Base-by-base conservation (phyloP, 1,140 invertebrate genomes). In the Drosophila nikananu region DNA sequence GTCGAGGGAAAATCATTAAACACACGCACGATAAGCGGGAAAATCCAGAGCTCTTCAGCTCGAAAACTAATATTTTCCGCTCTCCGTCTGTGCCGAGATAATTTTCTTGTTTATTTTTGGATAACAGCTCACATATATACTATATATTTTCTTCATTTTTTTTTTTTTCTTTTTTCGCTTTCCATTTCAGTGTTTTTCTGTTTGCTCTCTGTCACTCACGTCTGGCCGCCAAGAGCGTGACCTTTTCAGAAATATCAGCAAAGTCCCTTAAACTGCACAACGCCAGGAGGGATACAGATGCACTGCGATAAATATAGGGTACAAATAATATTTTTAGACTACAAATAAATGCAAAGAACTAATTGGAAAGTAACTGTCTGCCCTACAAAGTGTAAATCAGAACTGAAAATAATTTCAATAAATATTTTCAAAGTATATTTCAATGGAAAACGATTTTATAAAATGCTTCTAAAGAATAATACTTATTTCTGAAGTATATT, bases 1-100 rank as follows among this genome's bases (percentile, higher is more conserved):
- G 67, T 76, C 77, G 74, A 17, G 59, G 81, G 52, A 71, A 83
- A 83, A 83, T 83, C 81, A 79, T 77, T 72, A 80, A 83, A 66
- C 59, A 82, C 67, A 82, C 68, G 66, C 62, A 75, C 41, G 80
- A 82, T 82, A 82, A 82, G 80, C 80, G 70, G 68, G 46, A 79
- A 82, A 77, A 77, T 77, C 71, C 49, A 42, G 58, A 23, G 58
- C 48, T 60, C 42, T 52, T 39, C 41, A 55, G 44, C 30, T 44
- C 42, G 17, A 73, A 73, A 73, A 73, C 70, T 72, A 73, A 73
- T 72, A 73, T 72, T 73, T 73, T 32, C 67, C 54, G 19, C 54
- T 37, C 42, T 21, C 13, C 41, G 27, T 72, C 64, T 48, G 41
- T 51, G 42, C 25, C 27, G 52, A 73, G 67, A 73, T 73, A 73